Evolutionary conservation across 2,113 vertebrate genomes (phyloP).

Genomic region (Heterotilapia buettikoferi): DNA sequence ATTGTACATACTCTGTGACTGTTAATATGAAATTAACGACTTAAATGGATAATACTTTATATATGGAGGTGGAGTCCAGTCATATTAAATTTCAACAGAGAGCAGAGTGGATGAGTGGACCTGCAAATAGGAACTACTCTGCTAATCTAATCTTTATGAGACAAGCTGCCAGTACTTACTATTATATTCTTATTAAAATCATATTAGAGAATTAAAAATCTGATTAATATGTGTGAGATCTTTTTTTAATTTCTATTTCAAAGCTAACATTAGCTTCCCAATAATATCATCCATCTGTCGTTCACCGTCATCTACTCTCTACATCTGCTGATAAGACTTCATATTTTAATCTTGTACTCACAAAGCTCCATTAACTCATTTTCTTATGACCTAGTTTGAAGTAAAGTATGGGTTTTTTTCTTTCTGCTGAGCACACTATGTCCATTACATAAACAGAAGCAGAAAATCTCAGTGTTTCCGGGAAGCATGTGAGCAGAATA

Average conservation of each 20-base stretch:
- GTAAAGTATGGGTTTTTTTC: fast-evolving
- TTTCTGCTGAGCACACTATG: background rate
- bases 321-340: background rate
- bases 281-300: background rate
- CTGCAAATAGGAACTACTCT: background rate
- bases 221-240: background rate
- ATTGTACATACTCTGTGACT: background rate
- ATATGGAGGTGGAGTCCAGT: background rate
- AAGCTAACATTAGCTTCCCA: background rate
- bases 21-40: background rate
- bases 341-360: background rate
- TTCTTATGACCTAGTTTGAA: background rate
- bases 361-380: background rate
- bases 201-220: background rate
- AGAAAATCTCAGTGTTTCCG: background rate
- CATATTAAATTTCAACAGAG: background rate
- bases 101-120: background rate
- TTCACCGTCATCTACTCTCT: background rate
- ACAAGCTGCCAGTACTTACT: background rate
- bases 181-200: background rate
- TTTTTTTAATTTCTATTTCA: background rate
- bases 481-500: background rate
- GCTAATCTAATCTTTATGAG: background rate
- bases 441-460: background rate
- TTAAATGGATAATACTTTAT: background rate